A percentile compares a stretch with the other conserved stretches of the same genome.
Conservation (phyloP, 2,888 invertebrate species). For the Netelia fuscicornis region DNA sequence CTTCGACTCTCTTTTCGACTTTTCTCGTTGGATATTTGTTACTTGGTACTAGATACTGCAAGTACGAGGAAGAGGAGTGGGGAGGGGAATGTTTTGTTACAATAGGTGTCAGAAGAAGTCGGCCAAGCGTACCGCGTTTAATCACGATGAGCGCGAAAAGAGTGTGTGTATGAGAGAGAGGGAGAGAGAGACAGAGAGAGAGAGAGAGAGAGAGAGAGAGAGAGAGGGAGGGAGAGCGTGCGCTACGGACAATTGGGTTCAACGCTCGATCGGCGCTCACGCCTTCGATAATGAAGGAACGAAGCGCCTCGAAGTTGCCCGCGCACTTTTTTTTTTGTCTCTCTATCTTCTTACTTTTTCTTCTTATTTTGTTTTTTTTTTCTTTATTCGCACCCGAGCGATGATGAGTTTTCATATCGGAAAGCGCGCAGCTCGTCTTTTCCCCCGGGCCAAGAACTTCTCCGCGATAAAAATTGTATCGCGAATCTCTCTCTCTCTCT, state of each 20-base stretch:
- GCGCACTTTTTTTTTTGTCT: conserved; percentile 39
- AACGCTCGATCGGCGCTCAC: conserved; percentile 70
- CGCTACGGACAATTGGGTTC: conserved; percentile 69
- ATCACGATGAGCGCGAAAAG: conserved; percentile 43
- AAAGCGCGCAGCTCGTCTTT: too few species aligned
- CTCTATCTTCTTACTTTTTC: background rate
- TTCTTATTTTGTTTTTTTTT: background rate
- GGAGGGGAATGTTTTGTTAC: background rate
- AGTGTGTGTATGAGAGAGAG: background rate
- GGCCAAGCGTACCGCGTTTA: conserved; percentile 61
- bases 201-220: conserved; percentile 26
- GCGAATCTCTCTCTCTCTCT: too few species aligned
- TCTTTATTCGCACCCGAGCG: too few species aligned
- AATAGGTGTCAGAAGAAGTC: conserved; percentile 56
- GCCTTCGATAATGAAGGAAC: conserved; percentile 68
- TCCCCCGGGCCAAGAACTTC: too few species aligned
- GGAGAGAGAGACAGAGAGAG: conserved; percentile 53
- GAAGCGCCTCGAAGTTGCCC: conserved; percentile 53
- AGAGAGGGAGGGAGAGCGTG: conserved; percentile 54
- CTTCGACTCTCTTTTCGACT: too few species aligned
- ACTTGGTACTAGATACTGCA: background rate
- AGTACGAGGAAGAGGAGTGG: background rate
- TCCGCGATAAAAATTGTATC: too few species aligned
- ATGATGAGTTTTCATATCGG: too few species aligned
- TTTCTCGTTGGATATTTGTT: background rate